A percentile compares a stretch with the other conserved stretches of the same genome.
These are phyloP conservation scores for Scaptomyza tumidula DNA, from an alignment of 2,888 invertebrate genomes.

Conservation along the genomic window DNA sequence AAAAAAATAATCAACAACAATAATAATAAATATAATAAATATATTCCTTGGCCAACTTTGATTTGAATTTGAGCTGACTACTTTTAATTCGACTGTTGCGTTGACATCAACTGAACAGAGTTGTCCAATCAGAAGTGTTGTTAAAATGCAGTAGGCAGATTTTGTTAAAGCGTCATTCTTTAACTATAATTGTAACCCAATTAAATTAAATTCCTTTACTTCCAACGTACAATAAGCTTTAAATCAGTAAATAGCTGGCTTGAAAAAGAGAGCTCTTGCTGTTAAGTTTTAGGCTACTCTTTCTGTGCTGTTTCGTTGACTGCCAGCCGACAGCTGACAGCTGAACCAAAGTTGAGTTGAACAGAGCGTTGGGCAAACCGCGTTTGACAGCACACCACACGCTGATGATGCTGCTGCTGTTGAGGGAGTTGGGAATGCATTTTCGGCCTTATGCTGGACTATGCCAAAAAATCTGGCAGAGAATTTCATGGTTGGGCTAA, in stretches of 20 bases:
- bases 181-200: too few relatives aligned
- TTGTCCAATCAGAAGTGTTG: too few relatives aligned
- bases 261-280: slow-evolving; percentile 1
- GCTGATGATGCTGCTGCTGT: not conserved
- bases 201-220: too few relatives aligned
- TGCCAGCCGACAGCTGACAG: slow-evolving; percentile 42
- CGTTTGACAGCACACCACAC: slow-evolving; percentile 48
- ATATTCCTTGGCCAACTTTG: slow-evolving; percentile 19
- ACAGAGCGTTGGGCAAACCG: slow-evolving; percentile 27
- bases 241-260: not conserved
- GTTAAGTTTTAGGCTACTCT: slow-evolving; percentile 17
- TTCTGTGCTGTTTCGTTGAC: slow-evolving; percentile 5
- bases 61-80: not conserved
- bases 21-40: not conserved
- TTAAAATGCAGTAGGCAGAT: too few relatives aligned
- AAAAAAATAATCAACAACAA: slow-evolving; percentile 1
- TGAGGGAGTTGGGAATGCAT: slow-evolving; percentile 26
- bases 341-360: slow-evolving; percentile 40
- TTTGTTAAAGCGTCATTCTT: too few relatives aligned
- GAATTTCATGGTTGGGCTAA: slow-evolving; percentile 68
- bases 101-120: too few relatives aligned
- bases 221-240: too few relatives aligned
- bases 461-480: slow-evolving; percentile 66
- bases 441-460: slow-evolving; percentile 16
- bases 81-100: too few relatives aligned